Evolutionary conservation across 2,113 vertebrate genomes (phyloP), one percentile per base, ranked within the genome.

Genomic region (Cyanistes caeruleus): DNA sequence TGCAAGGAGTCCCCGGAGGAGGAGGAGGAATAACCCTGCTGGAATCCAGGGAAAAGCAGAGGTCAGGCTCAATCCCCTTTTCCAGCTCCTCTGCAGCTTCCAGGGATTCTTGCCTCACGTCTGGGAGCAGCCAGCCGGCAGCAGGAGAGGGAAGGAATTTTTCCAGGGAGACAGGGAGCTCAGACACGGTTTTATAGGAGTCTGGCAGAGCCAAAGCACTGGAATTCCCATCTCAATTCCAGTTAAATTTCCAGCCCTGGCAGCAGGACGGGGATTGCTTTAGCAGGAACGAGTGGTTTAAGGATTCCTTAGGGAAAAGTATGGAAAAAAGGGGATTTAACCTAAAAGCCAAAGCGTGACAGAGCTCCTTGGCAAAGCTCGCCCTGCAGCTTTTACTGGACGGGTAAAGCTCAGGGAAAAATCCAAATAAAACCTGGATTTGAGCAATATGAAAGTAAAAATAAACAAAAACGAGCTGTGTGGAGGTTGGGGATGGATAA

Each of bases 321-420:
- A 1, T 1, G 51, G 64, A 15, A 69, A 78, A 39, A 52, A n/a
- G 17, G 1, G 39, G 84, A 69, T 69, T 62, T 53, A 2, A 11
- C 1, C 3, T 0, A 1, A 28, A 69, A 69, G 33, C 0, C 0
- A 53, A 28, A 87, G 46, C 6, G n/a, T 64, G 69, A 33, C 82
- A 23, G 39, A 55, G 80, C 68, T 62, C 41, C 51, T 19, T 2
- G n/a, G 52, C 51, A 28, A n/a, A 48, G 84, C 22, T 67, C 30
- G 8, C 3, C 15, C n/a, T 11, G 23, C 37, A 30, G 37, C 20
- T 70, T 72, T 62, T 2, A 2, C 7, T 9, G 15, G 15, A 7
- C 15, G 69, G 41, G 13, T 2, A 28, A 64, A 74, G 8, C 53
- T 12, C 13, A 1, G 22, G 23, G 15, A 2, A 27, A 78, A 69